These are phyloP conservation scores for Lasioglossum vierecki DNA, from an alignment of 2,888 invertebrate species.

Conservation along the genomic window DNA sequence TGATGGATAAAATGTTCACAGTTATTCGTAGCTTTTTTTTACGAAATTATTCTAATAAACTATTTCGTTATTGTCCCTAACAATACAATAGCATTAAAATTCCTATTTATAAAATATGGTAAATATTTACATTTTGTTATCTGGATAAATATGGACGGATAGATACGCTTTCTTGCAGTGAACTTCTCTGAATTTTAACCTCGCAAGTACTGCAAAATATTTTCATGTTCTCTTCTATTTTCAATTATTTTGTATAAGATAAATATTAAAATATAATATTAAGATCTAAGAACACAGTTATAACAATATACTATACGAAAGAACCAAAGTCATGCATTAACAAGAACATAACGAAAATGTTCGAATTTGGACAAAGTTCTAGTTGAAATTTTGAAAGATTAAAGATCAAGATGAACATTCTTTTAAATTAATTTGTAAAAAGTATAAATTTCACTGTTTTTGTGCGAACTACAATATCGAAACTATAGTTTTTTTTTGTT, in stretches of 20 bases:
- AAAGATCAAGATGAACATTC: neutral
- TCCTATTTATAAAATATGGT: slow-evolving; percentile 14
- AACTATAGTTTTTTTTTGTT: slow-evolving; percentile 1
- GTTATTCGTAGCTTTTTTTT: slow-evolving; percentile 18
- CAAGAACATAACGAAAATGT: neutral
- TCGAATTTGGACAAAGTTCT: neutral
- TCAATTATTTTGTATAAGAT: neutral
- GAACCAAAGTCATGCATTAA: neutral
- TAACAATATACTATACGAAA: neutral
- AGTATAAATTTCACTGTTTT: slow-evolving; percentile 10
- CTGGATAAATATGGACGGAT: slow-evolving; percentile 75
- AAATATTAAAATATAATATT: neutral
- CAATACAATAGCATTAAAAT: slow-evolving; percentile 38
- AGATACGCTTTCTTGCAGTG: slow-evolving; percentile 62
- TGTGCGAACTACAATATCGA: neutral
- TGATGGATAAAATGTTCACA: slow-evolving; percentile 7
- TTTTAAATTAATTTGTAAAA: neutral
- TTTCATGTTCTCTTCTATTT: neutral
- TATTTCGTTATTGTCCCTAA: slow-evolving; percentile 39
- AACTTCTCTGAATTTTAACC: slow-evolving; percentile 15
- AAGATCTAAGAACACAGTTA: neutral
- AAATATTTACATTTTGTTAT: slow-evolving; percentile 51
- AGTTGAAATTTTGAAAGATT: neutral
- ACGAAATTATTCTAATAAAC: slow-evolving; percentile 1
- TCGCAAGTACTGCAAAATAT: neutral